phyloP scores from a whole-genome alignment of 1,140 invertebrate genomes.

The Belonocnema kinseyi region DNA sequence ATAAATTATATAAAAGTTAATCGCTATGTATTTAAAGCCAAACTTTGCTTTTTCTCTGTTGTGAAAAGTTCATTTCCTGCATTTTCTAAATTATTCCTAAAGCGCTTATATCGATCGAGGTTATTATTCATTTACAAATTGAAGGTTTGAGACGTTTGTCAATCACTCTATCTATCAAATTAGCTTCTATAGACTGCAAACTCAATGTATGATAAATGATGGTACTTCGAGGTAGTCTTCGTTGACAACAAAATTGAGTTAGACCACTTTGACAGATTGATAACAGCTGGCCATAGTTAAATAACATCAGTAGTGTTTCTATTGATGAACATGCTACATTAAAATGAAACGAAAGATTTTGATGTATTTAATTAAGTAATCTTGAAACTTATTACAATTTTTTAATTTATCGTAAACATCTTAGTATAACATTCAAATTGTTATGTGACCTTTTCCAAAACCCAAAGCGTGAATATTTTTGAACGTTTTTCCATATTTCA shows the following conservation, averaged over 20 bases:
- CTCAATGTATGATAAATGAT: conserved; percentile 13
- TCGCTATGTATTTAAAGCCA: background rate
- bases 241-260: conserved; percentile 24
- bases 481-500: too few relatives aligned
- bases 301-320: background rate
- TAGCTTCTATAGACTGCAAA: conserved; percentile 2
- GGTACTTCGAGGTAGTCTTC: background rate
- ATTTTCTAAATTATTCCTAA: background rate
- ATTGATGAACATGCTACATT: conserved; percentile 1
- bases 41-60: background rate
- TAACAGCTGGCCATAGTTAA: background rate
- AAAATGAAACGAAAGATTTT: background rate
- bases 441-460: too few relatives aligned
- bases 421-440: too few relatives aligned
- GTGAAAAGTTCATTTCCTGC: background rate
- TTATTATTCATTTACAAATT: conserved; percentile 17
- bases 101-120: background rate
- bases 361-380: background rate
- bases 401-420: too few relatives aligned
- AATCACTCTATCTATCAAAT: conserved; percentile 26
- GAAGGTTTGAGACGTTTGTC: conserved; percentile 20
- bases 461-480: too few relatives aligned
- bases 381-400: too few relatives aligned
- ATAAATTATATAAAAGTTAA: background rate
- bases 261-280: conserved; percentile 15